Evolutionary conservation across 2,888 invertebrate species (phyloP).

Genomic region (Rotaria sp.): DNA sequence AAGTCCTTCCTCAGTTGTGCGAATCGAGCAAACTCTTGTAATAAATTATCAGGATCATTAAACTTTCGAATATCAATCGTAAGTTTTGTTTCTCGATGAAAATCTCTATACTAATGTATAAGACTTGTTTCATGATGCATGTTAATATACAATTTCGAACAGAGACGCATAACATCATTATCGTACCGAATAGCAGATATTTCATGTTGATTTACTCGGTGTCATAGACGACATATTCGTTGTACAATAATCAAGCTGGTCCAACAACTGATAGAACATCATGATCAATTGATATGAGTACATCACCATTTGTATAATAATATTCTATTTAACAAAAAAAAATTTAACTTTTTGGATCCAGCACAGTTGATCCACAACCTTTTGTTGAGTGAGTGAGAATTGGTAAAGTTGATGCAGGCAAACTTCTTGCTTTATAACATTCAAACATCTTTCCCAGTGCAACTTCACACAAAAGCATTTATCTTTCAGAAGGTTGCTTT

Average conservation of each 20-base stretch:
- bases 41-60: no score
- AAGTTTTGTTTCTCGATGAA: no score
- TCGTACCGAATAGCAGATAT: no score
- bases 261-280: constrained; percentile 44
- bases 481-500: constrained; percentile 66
- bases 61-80: no score
- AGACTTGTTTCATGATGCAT: no score
- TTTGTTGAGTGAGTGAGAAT: constrained; percentile 77
- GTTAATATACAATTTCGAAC: no score
- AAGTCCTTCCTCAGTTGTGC: no score
- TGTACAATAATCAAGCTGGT: constrained; percentile 69
- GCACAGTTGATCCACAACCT: constrained; percentile 74
- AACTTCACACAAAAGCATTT: constrained; percentile 81
- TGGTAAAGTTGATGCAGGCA: constrained; percentile 65
- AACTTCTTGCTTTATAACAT: constrained; percentile 49
- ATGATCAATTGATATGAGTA: constrained; percentile 55
- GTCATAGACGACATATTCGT: constrained; percentile 65
- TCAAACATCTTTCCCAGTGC: constrained; percentile 60
- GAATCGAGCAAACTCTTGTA: no score
- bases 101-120: no score
- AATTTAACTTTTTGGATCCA: constrained; percentile 63
- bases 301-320: constrained; percentile 62
- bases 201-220: constrained; percentile 56
- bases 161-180: no score
- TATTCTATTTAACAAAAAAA: constrained; percentile 48